Evolutionary conservation across 2,797 vertebrate genomes (phyloP).

Genomic region (Coranthus polyacanthus): DNA sequence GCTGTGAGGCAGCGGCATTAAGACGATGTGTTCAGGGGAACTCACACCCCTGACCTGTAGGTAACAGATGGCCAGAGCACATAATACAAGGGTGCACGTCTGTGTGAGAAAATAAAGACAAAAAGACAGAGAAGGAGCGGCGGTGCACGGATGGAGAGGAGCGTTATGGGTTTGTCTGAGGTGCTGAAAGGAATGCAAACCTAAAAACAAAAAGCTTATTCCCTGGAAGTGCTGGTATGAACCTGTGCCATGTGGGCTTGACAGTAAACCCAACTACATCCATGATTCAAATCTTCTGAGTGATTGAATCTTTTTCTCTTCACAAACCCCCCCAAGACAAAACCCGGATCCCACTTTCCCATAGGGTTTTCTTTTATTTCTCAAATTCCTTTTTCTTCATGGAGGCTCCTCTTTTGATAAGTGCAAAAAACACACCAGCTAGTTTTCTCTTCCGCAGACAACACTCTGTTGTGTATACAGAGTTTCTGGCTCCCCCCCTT

Average conservation of each 20-base stretch:
- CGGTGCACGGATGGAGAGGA: slow-evolving; percentile 38
- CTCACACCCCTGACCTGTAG: slow-evolving; percentile 66
- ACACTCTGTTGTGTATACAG: slow-evolving; percentile 70
- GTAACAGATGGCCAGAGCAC: slow-evolving; percentile 66
- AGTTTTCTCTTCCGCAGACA: slow-evolving; percentile 65
- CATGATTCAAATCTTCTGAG: slow-evolving; percentile 52
- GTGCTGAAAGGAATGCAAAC: slow-evolving; percentile 52
- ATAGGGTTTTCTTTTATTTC: slow-evolving; percentile 62
- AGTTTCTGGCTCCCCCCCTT: slow-evolving; percentile 29
- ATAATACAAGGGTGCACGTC: slow-evolving; percentile 37
- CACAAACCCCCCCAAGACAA: slow-evolving; percentile 47
- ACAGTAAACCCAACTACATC: slow-evolving; percentile 56
- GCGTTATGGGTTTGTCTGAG: slow-evolving; percentile 43
- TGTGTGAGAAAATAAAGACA: slow-evolving; percentile 46
- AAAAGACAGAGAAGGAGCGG: slow-evolving; percentile 15
- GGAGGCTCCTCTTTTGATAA: slow-evolving; percentile 65
- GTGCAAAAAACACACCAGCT: slow-evolving; percentile 67
- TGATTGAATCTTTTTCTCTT: slow-evolving; percentile 32
- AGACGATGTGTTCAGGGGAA: slow-evolving; percentile 44
- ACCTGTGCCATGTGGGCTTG: slow-evolving; percentile 44
- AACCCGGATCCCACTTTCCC: slow-evolving; percentile 70
- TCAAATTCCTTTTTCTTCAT: slow-evolving; percentile 50
- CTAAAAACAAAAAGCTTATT: slow-evolving; percentile 33
- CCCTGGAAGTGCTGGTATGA: slow-evolving; percentile 53
- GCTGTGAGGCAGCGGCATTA: slow-evolving; percentile 19